Base-by-base conservation (phyloP, 2,113 vertebrate species). In the Calonectris borealis region DNA sequence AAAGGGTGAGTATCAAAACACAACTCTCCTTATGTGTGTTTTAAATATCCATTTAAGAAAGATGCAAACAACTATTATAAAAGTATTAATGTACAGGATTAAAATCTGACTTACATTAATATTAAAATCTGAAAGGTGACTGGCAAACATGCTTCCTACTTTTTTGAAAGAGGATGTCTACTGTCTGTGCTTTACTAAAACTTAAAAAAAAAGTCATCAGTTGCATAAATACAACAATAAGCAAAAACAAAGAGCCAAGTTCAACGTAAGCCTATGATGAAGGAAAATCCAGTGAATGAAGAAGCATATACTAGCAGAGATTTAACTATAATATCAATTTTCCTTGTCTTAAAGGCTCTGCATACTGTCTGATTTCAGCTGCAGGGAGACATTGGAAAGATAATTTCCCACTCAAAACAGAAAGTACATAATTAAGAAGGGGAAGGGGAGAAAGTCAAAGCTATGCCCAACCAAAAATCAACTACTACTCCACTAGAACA, bases 281-380 rank as follows among this genome's bases (percentile, higher is more conserved):
- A 94, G 57, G 48, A 89, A 90, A 97, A 94, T 57, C 18, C 57
- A 82, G 26, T 76, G 38, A 93, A 82, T 18, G 19, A 91, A 79
- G 76, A 9, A 72, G 46, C 40, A 65, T 11, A 58, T 26, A 69
- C 29, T 69, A 65, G 48, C 21, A 81, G 7, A 83, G 24, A 77
- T 86, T n/a, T 78, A 94, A 90, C 18, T 73, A 57, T 60, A 78
- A 31, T 2, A 61, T 15, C 26, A 22, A 55, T 61, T 93, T 90
- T 65, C 64, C 62, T 73, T 57, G 60, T 79, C 57, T 79, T 75
- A 48, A 61, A 80, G 70, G 25, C 31, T 88, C 48, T 77, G 32
- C 34, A 61, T 49, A 58, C 34, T 75, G 31, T 58, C 77, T 64
- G 21, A 79, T 81, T 79, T 83, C 86, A 94, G 83, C 26, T 76